Base-by-base conservation (phyloP, 2,888 invertebrate species). In the Phortica magna region DNA sequence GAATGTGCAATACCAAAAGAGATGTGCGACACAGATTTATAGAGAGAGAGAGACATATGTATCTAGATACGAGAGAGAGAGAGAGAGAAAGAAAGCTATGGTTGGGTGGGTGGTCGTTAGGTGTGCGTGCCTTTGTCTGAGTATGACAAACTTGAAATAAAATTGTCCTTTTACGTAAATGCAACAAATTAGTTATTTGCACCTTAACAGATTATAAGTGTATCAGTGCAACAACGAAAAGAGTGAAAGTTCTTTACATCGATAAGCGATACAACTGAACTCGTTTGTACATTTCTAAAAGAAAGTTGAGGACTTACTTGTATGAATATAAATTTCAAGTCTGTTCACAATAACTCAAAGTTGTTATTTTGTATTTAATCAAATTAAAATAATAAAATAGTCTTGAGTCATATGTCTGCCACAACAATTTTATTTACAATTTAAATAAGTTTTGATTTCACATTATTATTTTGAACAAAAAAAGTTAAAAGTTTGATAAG, bases 31-130 rank as follows among this genome's bases (percentile, higher is more conserved):
- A 48, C 48, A 48, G 9, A 48, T 48, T 48, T 48, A 12, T 10
- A 59, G 59, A 59, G 59, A 59, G 59, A 59, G 59, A 7, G 59
- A 59, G 17, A 67, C 59, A 59, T 59, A 19, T 59, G 59, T 59
- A 22, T 22, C 64, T 39, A 64, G 64, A 39, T 64, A 39, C 3
- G 59, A 59, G 59, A 59, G 59, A 7, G 59, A 59, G 7, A 7
- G 59, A 59, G 17, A 67, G 67, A 67, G 67, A 67, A 42, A 2
- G 48, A 48, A 3, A 48, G 48, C 48, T 48, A 14, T 48, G 9
- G 9, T 9, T 48, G 48, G 48, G 7, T 48, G 48, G 48, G 10
- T 48, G 48, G 31, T 31, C 31, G 31, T 31, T 31, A 31, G 31
- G 31, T 31, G 31, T 31, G 31, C 31, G 31, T 31, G 31, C 31